phyloP scores from a whole-genome alignment of 2,113 vertebrate species.

The Orycteropus afer region DNA sequence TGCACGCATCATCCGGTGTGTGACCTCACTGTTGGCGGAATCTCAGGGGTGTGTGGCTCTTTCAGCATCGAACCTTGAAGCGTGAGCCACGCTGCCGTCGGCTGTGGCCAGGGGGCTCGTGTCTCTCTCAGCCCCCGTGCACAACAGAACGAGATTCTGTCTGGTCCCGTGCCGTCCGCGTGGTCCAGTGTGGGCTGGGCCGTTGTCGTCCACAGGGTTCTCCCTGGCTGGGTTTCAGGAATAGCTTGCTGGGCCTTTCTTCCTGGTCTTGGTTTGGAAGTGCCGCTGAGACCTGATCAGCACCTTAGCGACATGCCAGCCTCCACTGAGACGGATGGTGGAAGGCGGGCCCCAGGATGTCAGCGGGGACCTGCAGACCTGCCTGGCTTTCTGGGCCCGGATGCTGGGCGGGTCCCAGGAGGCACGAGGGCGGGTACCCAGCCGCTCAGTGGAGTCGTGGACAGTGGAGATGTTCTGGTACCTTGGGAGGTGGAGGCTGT shows the following conservation, averaged over 20 bases:
- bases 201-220: too few relatives aligned
- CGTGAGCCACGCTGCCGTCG: rapidly evolving
- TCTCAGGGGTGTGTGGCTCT: neutral
- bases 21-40: neutral
- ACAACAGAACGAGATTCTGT: neutral
- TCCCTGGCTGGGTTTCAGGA: too few relatives aligned
- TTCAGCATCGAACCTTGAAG: neutral
- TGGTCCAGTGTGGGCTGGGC: too few relatives aligned
- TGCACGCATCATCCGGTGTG: neutral
- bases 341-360: neutral
- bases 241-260: neutral
- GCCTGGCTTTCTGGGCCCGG: rapidly evolving
- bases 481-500: neutral
- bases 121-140: too few relatives aligned
- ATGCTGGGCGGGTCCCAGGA: rapidly evolving
- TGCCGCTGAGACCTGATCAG: neutral
- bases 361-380: rapidly evolving
- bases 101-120: too few relatives aligned
- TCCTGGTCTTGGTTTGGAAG: neutral
- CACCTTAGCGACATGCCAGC: too few relatives aligned
- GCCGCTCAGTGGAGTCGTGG: rapidly evolving
- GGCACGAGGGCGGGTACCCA: rapidly evolving
- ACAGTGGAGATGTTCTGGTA: neutral
- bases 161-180: neutral
- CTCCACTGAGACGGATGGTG: too few relatives aligned